Conservation (phyloP, 2,888 invertebrate species). For the Oscheius sp. region DNA sequence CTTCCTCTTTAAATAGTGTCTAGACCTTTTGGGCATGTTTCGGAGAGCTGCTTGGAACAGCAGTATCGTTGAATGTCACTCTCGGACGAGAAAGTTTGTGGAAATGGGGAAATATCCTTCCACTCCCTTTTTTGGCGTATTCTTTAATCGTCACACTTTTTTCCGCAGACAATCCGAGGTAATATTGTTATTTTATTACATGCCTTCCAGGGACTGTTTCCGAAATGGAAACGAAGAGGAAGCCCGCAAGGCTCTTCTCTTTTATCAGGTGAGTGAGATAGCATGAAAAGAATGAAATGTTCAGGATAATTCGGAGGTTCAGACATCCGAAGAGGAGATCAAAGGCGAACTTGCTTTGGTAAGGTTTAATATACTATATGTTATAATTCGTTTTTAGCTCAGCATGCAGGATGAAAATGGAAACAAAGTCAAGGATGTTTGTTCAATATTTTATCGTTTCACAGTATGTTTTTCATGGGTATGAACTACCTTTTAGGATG, state of each 20-base stretch:
- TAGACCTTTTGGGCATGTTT: slow-evolving; percentile 67
- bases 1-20: slow-evolving; percentile 27
- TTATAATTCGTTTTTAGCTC: neutral
- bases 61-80: slow-evolving; percentile 54
- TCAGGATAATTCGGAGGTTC: neutral
- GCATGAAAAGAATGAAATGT: neutral
- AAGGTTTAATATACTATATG: neutral
- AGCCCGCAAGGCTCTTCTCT: neutral
- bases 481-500: slow-evolving; percentile 33
- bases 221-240: neutral
- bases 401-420: neutral
- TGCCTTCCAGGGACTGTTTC: neutral
- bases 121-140: slow-evolving; percentile 51
- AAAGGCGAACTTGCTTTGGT: neutral
- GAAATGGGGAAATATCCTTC: slow-evolving; percentile 60
- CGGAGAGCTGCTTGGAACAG: slow-evolving; percentile 62
- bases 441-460: neutral
- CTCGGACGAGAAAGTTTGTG: slow-evolving; percentile 51
- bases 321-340: slow-evolving; percentile 4
- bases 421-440: neutral
- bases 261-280: neutral
- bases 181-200: neutral
- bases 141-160: slow-evolving; percentile 46
- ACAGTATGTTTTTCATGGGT: neutral
- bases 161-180: slow-evolving; percentile 63